Evolutionary conservation across 2,797 vertebrate species (phyloP), one percentile per base, ranked within the genome.

Genomic region (Hemitrygon akajei): DNA sequence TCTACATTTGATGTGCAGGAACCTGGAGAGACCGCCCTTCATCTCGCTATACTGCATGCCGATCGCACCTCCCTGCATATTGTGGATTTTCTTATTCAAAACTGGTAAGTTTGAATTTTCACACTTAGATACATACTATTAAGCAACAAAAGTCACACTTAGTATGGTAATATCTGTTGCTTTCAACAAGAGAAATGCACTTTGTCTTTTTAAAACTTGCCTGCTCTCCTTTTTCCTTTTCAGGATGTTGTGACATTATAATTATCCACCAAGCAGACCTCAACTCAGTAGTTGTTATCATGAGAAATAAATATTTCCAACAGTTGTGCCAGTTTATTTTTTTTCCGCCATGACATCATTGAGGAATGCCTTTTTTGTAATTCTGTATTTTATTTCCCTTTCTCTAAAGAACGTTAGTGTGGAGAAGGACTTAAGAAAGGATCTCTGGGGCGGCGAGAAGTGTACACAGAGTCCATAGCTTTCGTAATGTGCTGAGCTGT

Each of bases 31-130:
- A 97, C 96, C 0, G 96, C 97, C 4, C 96, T 98, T 9, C 98
- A 98, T 94, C 95, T 98, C 69, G 97, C 97, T 0, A 96, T 98
- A 93, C 95, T 98, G 93, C 94, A 97, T 95, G 96, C 97, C 91
- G 98, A 98, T 95, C 96, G 96, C 94, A 97, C 97, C 0, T 97
- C 97, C 0, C 96, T 98, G 91, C 97, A 98, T 95, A 97, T 98
- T 81, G 95, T 97, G 25, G 97, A 98, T 95, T 98, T 98, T 95
- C 95, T 98, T 93, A 97, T 97, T 75, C 97, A 97, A 95, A 98
- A 97, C 95, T 96, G 97, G 97, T 97, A 94, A 95, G 95, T 6
- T 27, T n/a, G 22, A 93, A 12, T 34, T 63, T 73, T 18, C 27
- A 60, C 80, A 34, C 30, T 60, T 89, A n/a, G 79, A 4, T 12